A percentile compares a stretch with the other conserved stretches of the same genome.
These are phyloP conservation scores for Arremon brunneinucha DNA, from an alignment of 2,797 vertebrate genomes.

Conservation along the genomic window DNA sequence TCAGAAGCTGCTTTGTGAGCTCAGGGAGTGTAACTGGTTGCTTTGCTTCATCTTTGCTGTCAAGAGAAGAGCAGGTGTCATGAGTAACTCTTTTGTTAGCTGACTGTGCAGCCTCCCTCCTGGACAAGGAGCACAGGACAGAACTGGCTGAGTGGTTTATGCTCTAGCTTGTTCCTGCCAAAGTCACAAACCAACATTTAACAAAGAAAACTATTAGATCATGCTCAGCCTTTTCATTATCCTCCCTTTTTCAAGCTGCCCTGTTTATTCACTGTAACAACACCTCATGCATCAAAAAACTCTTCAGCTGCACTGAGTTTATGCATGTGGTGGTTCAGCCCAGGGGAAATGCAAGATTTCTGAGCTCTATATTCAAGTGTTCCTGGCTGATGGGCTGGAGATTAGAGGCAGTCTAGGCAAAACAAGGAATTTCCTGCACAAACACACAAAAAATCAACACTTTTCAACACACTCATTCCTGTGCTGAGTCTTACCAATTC, in stretches of 20 bases:
- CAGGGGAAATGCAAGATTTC: neutral
- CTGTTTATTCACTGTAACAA: neutral
- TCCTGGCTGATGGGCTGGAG: neutral
- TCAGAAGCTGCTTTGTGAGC: slow-evolving; percentile 81
- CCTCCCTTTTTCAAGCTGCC: neutral
- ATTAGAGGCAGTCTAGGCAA: neutral
- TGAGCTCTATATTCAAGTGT: neutral
- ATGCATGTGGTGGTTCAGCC: neutral
- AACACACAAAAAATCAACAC: neutral
- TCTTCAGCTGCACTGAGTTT: neutral
- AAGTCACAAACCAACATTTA: neutral
- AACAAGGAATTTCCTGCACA: neutral
- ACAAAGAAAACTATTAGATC: neutral
- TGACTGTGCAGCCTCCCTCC: neutral
- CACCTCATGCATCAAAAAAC: neutral
- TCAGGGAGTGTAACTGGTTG: slow-evolving; percentile 75
- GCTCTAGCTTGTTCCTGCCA: neutral
- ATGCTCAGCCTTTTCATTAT: neutral
- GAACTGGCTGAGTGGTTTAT: neutral
- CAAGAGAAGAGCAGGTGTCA: slow-evolving; percentile 18
- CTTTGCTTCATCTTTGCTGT: slow-evolving; percentile 65
- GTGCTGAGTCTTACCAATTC: slow-evolving; percentile 60
- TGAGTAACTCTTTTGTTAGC: neutral
- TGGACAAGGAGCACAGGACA: neutral
- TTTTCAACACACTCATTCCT: neutral